A percentile compares a stretch with the other conserved stretches of the same genome.
Evolutionary conservation across 2,113 vertebrate genomes (phyloP).

Genomic region (Oreocharis arfaki): DNA sequence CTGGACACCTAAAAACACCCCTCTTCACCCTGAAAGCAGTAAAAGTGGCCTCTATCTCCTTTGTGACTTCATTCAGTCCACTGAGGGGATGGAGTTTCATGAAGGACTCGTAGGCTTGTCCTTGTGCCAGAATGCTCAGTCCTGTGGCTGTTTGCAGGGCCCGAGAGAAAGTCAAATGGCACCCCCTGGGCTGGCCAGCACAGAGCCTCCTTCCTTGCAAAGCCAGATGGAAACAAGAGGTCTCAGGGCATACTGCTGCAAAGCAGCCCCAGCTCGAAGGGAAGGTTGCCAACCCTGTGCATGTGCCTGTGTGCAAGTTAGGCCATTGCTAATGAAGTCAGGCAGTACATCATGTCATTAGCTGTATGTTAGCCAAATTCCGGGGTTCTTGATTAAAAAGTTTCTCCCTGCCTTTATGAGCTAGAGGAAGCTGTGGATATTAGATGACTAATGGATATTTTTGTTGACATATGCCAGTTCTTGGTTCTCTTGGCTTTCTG

Average conservation of each 20-base stretch:
- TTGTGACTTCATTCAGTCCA: neutral
- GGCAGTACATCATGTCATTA: neutral
- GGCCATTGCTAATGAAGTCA: neutral
- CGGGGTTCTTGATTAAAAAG: neutral
- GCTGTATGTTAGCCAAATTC: neutral
- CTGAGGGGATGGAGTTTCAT: neutral
- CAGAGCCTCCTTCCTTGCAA: neutral
- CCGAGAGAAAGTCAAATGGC: neutral
- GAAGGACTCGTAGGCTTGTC: neutral
- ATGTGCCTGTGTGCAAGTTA: neutral
- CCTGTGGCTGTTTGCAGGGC: neutral
- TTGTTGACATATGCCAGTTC: neutral
- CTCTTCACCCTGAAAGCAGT: neutral
- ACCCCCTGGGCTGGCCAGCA: neutral
- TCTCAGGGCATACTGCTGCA: rapidly evolving
- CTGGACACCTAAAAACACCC: neutral
- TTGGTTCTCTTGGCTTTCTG: neutral
- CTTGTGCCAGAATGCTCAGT: neutral
- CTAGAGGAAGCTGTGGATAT: neutral
- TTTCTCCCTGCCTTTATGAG: neutral
- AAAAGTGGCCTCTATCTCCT: neutral
- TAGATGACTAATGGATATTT: neutral
- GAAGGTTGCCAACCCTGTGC: neutral
- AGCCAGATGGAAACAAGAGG: neutral
- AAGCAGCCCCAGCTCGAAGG: neutral